phyloP scores from a whole-genome alignment of 2,113 vertebrate genomes.

The Cyphotilapia sp. region DNA sequence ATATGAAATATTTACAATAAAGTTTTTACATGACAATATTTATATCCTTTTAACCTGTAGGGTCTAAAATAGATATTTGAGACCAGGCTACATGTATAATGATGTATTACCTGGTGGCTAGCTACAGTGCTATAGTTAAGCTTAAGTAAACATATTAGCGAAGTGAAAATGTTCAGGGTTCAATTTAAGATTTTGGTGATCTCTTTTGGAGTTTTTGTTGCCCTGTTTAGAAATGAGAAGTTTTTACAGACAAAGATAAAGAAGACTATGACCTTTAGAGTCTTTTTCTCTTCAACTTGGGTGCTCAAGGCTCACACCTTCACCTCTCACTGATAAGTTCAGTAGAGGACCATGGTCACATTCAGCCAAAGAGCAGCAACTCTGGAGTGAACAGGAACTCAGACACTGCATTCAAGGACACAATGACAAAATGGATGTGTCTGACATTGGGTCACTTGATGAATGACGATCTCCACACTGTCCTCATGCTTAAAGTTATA shows the following conservation, averaged over 20 bases:
- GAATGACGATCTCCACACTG: not conserved
- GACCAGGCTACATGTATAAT: not conserved
- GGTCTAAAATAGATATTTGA: too few species aligned
- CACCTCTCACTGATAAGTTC: not conserved
- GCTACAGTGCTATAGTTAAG: not conserved
- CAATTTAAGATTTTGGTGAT: not conserved
- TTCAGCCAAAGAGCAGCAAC: not conserved
- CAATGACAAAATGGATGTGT: not conserved
- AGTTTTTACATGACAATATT: too few species aligned
- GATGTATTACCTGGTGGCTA: not conserved
- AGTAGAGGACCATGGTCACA: not conserved
- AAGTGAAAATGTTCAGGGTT: not conserved
- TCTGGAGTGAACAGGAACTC: not conserved
- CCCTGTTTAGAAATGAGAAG: not conserved
- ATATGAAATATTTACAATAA: too few species aligned
- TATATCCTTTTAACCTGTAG: too few species aligned
- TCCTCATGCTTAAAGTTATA: not conserved
- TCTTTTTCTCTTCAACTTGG: not conserved
- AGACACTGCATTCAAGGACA: conserved; percentile 17
- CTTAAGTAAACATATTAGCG: not conserved
- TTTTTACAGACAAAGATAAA: not conserved
- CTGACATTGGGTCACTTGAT: not conserved
- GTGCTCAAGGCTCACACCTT: not conserved
- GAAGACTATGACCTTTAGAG: not conserved
- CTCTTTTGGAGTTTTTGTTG: not conserved